phyloP scores from a whole-genome alignment of 2,797 vertebrate genomes.

The Eulemur mongoz region DNA sequence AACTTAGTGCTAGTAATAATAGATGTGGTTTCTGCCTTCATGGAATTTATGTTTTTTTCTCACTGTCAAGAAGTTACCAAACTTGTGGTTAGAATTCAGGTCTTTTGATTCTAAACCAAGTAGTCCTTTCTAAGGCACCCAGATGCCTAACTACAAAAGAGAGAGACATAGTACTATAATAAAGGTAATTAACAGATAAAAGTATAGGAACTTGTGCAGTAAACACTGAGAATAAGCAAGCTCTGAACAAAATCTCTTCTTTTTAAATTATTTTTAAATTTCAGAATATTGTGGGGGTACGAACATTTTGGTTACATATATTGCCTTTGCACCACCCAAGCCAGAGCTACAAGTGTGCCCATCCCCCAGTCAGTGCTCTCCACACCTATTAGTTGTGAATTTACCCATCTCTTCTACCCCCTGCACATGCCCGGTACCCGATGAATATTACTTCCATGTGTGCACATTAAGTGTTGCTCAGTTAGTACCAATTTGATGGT shows the following conservation, averaged over 20 bases:
- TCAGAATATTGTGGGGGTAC: too few relatives aligned
- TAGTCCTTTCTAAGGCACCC: background rate
- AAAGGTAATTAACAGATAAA: background rate
- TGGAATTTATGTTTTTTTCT: background rate
- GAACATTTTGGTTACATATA: too few relatives aligned
- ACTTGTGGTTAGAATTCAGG: background rate
- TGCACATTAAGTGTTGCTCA: too few relatives aligned
- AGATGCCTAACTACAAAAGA: background rate
- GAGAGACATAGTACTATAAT: background rate
- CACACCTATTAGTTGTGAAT: too few relatives aligned
- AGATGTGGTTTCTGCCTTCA: background rate
- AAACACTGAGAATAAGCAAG: background rate
- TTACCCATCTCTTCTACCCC: too few relatives aligned
- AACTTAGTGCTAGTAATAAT: background rate
- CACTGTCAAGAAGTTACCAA: background rate
- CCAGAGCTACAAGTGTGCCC: too few relatives aligned
- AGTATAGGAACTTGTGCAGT: background rate
- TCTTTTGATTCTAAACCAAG: background rate
- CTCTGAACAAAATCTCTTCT: background rate
- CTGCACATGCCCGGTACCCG: too few relatives aligned
- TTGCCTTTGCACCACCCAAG: too few relatives aligned
- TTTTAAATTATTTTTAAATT: background rate
- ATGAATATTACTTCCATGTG: too few relatives aligned
- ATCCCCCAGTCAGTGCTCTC: too few relatives aligned
- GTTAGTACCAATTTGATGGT: too few relatives aligned